Base-by-base conservation (phyloP, 1,140 invertebrate species). In the Zaprionus africanus region DNA sequence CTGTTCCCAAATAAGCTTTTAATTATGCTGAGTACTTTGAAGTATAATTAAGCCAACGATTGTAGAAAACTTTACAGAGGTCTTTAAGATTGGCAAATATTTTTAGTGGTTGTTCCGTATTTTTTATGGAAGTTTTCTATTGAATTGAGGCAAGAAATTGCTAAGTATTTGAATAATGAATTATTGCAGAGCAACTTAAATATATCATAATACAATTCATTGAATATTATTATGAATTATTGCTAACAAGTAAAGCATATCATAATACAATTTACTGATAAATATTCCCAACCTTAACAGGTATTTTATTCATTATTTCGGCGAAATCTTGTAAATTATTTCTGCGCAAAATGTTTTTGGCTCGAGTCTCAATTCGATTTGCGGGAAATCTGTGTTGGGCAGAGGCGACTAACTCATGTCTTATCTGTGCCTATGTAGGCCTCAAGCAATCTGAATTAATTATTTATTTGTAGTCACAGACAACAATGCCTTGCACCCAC, bases 371-470 rank as follows among this genome's bases (percentile, higher is more conserved):
- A 49, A 22, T 22, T 12, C 43, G 11, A 19, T 49, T 19, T 5
- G 17, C 3, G 43, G 17, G 19, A 22, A 49, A 19, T 49, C 17
- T 19, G 13, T 19, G 38, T 15, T 5, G n/a, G 41, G 41, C n/a
- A 41, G 12, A n/a, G 12, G 38, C 12, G 38, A 54, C 43, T 17
- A 51, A 19, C 17, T 61, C 22, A 28, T 54, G 12, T 41, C 41
- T 51, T 49, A 66, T 31, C 26, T 53, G n/a, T 17, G 28, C 13
- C 38, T 36, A 57, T 57, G n/a, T 3, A 41, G 5, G 41, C 53
- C 36, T 12, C 4, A n/a, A 34, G 58, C 38, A 38, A 69, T 69
- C 43, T 5, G 19, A 73, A 54, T 67, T 73, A 66, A 66, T 54
- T 54, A 73, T 74, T 38, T 51, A 69, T 69, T 58, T 57, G 28